These are phyloP conservation scores for Holacanthella duospinosa DNA, from an alignment of 2,888 invertebrate species.

Conservation along the genomic window DNA sequence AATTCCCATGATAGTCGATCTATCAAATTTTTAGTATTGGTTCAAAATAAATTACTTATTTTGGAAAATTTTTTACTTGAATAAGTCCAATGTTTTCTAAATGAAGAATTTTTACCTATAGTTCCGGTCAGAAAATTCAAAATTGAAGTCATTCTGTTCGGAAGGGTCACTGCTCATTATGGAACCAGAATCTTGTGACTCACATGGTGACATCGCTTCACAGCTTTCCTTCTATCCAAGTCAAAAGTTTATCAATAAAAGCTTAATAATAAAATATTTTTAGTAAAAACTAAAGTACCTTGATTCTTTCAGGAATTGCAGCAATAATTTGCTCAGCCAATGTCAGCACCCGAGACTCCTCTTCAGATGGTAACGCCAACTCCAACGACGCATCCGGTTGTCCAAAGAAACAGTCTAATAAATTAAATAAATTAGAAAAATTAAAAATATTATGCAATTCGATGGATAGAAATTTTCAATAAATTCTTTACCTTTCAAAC, in stretches of 20 bases:
- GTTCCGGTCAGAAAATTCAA: slow-evolving; percentile 71
- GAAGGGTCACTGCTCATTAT: slow-evolving; percentile 45
- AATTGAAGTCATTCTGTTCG: slow-evolving; percentile 59
- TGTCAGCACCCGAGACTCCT: slow-evolving; percentile 81
- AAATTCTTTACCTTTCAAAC: slow-evolving; percentile 31
- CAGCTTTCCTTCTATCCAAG: slow-evolving; percentile 35
- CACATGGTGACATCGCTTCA: slow-evolving; percentile 36
- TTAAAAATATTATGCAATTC: background rate
- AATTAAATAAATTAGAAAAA: no score
- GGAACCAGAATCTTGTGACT: slow-evolving; percentile 36
- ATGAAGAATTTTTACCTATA: no score
- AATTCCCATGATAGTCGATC: background rate
- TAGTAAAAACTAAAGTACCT: slow-evolving; percentile 50
- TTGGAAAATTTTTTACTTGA: no score
- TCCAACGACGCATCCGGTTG: slow-evolving; percentile 33
- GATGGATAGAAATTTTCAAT: no score
- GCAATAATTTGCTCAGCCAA: slow-evolving; percentile 97
- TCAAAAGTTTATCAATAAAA: background rate
- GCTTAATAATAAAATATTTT: background rate
- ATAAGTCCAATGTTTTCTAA: no score
- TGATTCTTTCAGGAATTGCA: slow-evolving; percentile 93
- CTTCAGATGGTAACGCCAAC: slow-evolving; percentile 57
- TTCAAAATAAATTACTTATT: slow-evolving; percentile 5
- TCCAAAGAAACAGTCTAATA: slow-evolving; percentile 36
- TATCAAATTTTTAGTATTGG: background rate